Conservation (phyloP, 1,140 invertebrate genomes). For the Copidosoma floridanum region DNA sequence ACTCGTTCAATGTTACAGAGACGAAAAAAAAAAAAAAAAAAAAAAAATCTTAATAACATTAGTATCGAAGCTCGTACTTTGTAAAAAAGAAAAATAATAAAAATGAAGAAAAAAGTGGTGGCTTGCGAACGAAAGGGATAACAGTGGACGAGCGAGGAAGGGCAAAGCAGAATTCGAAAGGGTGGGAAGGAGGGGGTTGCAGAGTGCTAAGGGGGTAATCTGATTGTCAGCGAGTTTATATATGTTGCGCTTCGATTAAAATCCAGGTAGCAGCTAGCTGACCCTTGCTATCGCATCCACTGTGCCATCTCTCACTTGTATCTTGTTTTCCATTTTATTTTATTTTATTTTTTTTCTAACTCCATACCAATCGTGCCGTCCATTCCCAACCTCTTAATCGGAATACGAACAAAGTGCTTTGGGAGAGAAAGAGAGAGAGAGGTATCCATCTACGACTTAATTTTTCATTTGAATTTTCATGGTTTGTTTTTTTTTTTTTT, state of each 20-base stretch:
- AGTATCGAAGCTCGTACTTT: no score
- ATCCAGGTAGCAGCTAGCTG: slow-evolving; percentile 45
- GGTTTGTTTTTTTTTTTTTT: no score
- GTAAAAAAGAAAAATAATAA: no score
- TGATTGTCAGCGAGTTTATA: slow-evolving; percentile 56
- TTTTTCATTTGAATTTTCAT: slow-evolving; percentile 21
- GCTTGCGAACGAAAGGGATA: no score
- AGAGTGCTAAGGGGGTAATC: slow-evolving; percentile 31
- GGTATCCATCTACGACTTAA: no score
- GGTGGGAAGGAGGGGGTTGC: neutral
- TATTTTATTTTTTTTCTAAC: slow-evolving; percentile 8
- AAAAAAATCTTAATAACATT: no score
- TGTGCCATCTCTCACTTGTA: slow-evolving; percentile 33
- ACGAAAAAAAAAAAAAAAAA: no score
- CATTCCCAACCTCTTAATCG: slow-evolving; percentile 7
- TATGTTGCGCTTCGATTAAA: slow-evolving; percentile 54
- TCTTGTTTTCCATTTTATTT: slow-evolving; percentile 32
- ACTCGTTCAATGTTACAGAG: no score
- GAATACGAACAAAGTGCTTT: slow-evolving; percentile 22
- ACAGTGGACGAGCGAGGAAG: no score
- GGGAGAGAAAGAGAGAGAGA: no score
- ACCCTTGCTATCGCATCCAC: slow-evolving; percentile 8
- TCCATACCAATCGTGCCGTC: neutral
- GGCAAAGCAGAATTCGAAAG: no score
- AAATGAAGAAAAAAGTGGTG: no score